Base-by-base conservation (phyloP, 2,113 vertebrate species). In the Phylloscopus trochilus region DNA sequence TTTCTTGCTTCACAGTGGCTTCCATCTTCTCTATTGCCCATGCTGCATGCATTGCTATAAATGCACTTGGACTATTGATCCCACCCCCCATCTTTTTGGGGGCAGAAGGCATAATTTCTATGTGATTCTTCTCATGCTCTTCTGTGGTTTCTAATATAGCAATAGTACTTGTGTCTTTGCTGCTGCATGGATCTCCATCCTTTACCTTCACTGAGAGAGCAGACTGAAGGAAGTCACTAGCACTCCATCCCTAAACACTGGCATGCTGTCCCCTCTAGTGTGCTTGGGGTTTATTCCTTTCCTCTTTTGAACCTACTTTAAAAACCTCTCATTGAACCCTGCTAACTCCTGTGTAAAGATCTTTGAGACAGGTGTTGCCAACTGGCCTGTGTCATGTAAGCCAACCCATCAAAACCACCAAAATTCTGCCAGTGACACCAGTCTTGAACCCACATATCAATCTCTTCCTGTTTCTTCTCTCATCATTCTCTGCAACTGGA, bases 291-390 rank as follows among this genome's bases (percentile, higher is more conserved):
- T 44, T 68, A 53, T 33, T 37, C 23, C 18, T 53, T 69, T 46
- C 23, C 15, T 39, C 15, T 46, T 69, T 39, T 18, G 39, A 69
- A 46, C 8, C 4, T 33, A 39, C 9, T 52, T 46, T 46, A 78
- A 77, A 78, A 33, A 31, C 53, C 22, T 62, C 26, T 78, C 28
- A 53, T 3, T n/a, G 28, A 69, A 44, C 37, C 15, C 18, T 62
- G 33, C 28, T 53, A 69, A 39, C 4, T 78, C 33, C 39, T 27
- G 27, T n/a, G 26, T 24, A 46, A 77, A 60, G 22, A 28, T 44
- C 18, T 46, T 69, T 46, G 27, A 53, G 46, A 44, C 4, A 59
- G 17, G 8, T 17, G 22, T 68, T 0, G 0, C 16, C 26, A 39
- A 2, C 35, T 62, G 37, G 27, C 18, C 31, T 60, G 17, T 28